Base-by-base conservation (phyloP, 2,797 vertebrate species). In the Triplophysa yarkandensis region DNA sequence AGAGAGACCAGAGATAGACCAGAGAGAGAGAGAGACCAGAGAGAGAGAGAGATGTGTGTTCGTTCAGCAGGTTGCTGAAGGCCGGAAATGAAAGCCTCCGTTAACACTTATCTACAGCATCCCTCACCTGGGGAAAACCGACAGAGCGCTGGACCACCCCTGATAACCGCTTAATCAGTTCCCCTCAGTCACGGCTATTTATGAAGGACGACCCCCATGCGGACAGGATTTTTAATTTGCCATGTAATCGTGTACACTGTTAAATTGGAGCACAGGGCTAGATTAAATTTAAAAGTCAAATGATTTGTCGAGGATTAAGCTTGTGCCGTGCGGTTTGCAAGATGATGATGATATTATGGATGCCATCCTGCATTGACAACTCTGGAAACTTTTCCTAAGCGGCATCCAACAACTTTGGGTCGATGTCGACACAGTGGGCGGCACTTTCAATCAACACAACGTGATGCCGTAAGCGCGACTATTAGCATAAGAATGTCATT, bases 221-320 rank as follows among this genome's bases (percentile, higher is more conserved):
- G 91, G 93, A 94, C 93, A 92, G 89, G 89, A 91, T 94, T 85
- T 85, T 93, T 93, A 94, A 93, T 94, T 92, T 93, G 93, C 92
- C 87, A 90, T 90, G 90, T 94, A 94, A 95, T 95, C 93, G 92
- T 92, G 92, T 94, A 94, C 92, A 76, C 86, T 85, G 92, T 90
- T 90, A 92, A 95, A 93, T 89, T 82, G 90, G 91, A 90, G 89
- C 88, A 88, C 87, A 89, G 90, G 66, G 61, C 58, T 92, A 92
- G 92, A 95, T 96, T 93, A 89, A 94, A 96, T 96, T 94, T 94
- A 92, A 95, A 94, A 95, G 93, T 95, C 92, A 94, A 93, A 95
- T 95, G 90, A 80, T 91, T 91, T 23, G 57, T 63, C 10, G 72
- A 80, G 57, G 57, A 66, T 68, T 82, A 83, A 85, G 80, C 78